Conservation (phyloP, 1,140 invertebrate species). For the Araneus ventricosus region DNA sequence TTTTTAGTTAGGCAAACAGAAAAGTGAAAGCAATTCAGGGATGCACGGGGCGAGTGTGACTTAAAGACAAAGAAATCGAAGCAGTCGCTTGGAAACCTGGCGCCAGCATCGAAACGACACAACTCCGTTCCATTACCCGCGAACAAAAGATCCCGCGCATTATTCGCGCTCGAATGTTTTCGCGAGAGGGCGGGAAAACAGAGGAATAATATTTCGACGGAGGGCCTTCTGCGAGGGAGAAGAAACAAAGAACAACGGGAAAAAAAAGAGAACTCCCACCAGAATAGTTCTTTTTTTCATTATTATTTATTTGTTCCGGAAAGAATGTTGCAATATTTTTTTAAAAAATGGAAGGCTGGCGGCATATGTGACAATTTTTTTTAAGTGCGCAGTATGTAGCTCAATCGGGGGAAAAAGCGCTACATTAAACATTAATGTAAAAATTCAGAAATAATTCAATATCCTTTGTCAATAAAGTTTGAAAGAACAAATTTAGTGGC, state of each 20-base stretch:
- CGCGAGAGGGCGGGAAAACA: neutral
- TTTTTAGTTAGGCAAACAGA: too few relatives aligned
- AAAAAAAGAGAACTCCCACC: neutral
- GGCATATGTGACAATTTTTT: too few relatives aligned
- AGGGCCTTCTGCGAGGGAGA: neutral
- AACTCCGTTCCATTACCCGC: slow-evolving; percentile 43
- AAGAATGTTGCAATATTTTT: too few relatives aligned
- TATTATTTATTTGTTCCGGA: neutral
- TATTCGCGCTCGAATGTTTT: neutral
- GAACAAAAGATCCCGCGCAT: slow-evolving; percentile 26
- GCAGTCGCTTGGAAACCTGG: neutral
- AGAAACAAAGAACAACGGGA: neutral
- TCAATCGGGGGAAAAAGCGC: too few relatives aligned
- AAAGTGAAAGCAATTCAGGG: too few relatives aligned
- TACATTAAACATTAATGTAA: too few relatives aligned
- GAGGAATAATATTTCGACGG: neutral
- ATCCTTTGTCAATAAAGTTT: too few relatives aligned
- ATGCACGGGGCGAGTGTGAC: too few relatives aligned
- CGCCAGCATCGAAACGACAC: neutral
- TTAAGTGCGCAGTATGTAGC: too few relatives aligned
- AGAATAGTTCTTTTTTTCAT: neutral
- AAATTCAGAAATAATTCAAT: too few relatives aligned
- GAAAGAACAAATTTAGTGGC: too few relatives aligned
- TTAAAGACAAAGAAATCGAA: neutral
- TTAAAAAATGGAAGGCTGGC: too few relatives aligned